Conservation (phyloP, 2,113 vertebrate species). For the Amazona guildingii region DNA sequence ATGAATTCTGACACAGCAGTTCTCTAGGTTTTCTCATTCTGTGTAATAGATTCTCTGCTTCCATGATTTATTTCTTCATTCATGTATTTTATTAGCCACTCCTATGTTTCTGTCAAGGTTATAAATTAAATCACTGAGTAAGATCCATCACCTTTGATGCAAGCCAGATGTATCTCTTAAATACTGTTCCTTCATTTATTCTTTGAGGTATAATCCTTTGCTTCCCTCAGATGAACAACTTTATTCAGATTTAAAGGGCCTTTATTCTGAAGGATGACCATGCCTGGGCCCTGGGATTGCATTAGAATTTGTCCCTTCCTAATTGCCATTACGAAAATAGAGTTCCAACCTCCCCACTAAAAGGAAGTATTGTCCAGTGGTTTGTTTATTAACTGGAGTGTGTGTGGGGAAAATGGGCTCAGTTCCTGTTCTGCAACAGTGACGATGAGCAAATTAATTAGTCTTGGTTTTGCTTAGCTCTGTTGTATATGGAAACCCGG, state of each 20-base stretch:
- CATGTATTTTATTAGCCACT: slow-evolving; percentile 16
- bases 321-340: slow-evolving; percentile 27
- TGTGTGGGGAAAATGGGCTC: background rate
- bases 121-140: slow-evolving; percentile 8
- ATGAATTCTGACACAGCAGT: background rate
- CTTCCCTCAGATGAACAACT: background rate
- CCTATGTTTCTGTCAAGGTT: background rate
- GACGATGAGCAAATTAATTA: background rate
- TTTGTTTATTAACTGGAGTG: background rate
- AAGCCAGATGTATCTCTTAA: background rate
- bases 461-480: background rate
- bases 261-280: background rate
- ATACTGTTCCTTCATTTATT: background rate
- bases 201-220: background rate
- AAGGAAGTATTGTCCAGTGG: background rate
- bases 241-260: background rate
- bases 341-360: background rate
- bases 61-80: background rate
- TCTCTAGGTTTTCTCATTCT: background rate
- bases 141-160: background rate
- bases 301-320: background rate
- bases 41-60: background rate
- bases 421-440: slow-evolving; percentile 23
- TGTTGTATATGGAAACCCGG: background rate
- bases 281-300: background rate